Evolutionary conservation across 2,113 vertebrate species (phyloP).

Genomic region (Pituophis catenifer): DNA sequence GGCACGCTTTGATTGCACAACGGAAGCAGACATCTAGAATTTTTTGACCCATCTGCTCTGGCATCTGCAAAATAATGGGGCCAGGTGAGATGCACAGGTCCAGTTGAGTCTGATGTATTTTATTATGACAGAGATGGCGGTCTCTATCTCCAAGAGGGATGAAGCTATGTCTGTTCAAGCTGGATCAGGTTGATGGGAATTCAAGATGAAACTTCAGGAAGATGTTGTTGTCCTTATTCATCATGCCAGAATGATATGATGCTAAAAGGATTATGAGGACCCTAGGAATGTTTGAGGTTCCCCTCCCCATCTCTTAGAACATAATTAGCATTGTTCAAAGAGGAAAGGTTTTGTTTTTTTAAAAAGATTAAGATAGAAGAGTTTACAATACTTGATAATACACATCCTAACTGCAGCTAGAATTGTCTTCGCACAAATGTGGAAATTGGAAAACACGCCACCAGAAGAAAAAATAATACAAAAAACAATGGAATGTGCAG

Average conservation of each 20-base stretch:
- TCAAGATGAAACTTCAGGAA: background rate
- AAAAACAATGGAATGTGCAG: too few species aligned
- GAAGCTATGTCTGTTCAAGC: background rate
- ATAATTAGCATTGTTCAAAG: background rate
- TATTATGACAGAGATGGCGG: background rate
- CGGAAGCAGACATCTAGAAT: background rate
- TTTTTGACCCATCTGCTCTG: background rate
- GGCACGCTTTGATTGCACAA: background rate
- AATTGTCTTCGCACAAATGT: too few species aligned
- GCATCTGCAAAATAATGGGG: background rate
- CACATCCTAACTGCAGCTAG: too few species aligned
- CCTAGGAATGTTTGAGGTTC: background rate
- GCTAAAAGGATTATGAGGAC: background rate
- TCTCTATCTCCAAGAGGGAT: background rate
- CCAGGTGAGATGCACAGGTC: background rate
- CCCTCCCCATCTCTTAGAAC: background rate
- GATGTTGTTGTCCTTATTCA: background rate
- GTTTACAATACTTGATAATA: too few species aligned
- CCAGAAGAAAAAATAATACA: too few species aligned
- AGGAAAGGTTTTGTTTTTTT: background rate
- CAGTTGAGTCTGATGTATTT: background rate
- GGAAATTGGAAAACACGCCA: too few species aligned
- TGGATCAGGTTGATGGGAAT: background rate
- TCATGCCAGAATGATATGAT: background rate
- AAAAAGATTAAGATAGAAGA: background rate